Evolutionary conservation across 2,797 vertebrate species (phyloP).

Genomic region (Craterocephalus amniculus): DNA sequence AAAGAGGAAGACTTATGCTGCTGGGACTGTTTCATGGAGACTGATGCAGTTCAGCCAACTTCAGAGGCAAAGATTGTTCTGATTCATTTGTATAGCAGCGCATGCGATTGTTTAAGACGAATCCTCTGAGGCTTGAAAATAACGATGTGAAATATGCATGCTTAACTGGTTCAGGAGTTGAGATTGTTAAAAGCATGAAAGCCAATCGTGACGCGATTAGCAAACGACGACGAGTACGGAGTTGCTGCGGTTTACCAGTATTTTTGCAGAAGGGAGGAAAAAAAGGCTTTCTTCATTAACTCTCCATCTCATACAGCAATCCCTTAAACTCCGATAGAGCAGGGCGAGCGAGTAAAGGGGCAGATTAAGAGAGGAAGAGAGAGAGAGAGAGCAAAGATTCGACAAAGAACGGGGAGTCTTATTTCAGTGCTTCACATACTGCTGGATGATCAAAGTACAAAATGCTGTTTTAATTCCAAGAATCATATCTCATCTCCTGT

Average conservation of each 20-base stretch:
- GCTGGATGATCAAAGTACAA: constrained; percentile 78
- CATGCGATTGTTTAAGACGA: constrained; percentile 27
- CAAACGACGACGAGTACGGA: constrained; percentile 58
- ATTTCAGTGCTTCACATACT: constrained; percentile 71
- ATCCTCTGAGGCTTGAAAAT: constrained; percentile 41
- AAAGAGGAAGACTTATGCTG: constrained; percentile 19
- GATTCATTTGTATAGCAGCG: constrained; percentile 33
- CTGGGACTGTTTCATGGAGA: constrained; percentile 3
- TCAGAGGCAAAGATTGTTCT: constrained; percentile 6
- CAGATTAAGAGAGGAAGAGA: constrained; percentile 68
- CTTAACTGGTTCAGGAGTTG: constrained; percentile 50
- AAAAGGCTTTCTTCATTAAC: constrained; percentile 75
- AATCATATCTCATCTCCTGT: constrained; percentile 79
- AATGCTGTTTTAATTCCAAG: constrained; percentile 81
- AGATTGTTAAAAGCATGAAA: constrained; percentile 57
- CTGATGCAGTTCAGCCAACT: constrained; percentile 8
- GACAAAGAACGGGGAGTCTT: constrained; percentile 72
- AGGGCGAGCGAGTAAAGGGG: constrained; percentile 50
- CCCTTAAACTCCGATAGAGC: constrained; percentile 67
- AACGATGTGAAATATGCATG: constrained; percentile 63
- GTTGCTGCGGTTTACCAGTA: constrained; percentile 60
- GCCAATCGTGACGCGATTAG: constrained; percentile 62
- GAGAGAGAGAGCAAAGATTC: constrained; percentile 63
- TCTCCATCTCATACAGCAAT: constrained; percentile 66
- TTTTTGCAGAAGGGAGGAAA: constrained; percentile 35